Evolutionary conservation across 2,888 invertebrate species (phyloP).

Genomic region (Barypeithes pellucidus): DNA sequence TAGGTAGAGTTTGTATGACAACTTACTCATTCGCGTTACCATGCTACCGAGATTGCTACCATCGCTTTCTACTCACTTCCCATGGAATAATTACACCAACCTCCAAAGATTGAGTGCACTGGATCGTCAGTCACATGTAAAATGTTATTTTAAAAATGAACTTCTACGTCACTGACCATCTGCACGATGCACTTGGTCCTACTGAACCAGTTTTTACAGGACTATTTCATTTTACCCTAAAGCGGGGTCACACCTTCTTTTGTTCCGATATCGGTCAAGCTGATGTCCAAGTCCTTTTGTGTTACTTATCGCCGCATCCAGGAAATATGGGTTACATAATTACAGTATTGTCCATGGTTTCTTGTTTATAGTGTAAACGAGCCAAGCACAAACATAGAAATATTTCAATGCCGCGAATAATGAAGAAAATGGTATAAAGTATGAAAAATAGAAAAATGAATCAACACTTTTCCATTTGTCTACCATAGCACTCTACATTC

Average conservation of each 20-base stretch:
- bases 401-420: no score
- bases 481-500: no score
- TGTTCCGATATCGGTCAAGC: constrained; percentile 41
- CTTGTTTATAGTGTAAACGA: background rate
- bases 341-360: constrained; percentile 26
- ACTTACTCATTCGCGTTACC: no score
- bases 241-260: constrained; percentile 29
- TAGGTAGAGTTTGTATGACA: no score
- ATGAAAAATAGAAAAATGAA: no score
- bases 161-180: background rate
- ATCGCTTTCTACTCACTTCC: no score
- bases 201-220: constrained; percentile 28
- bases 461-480: no score
- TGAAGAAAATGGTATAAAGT: no score
- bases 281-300: constrained; percentile 38
- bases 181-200: background rate
- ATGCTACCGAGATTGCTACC: no score
- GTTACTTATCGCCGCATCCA: constrained; percentile 36
- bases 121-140: no score
- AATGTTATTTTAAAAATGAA: background rate
- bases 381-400: constrained; percentile 6
- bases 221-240: constrained; percentile 7
- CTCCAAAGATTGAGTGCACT: no score
- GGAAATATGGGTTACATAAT: constrained; percentile 42
- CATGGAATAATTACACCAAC: no score